A percentile compares a stretch with the other conserved stretches of the same genome.
phyloP scores from a whole-genome alignment of 2,113 vertebrate genomes.

The Sciurus niger region DNA sequence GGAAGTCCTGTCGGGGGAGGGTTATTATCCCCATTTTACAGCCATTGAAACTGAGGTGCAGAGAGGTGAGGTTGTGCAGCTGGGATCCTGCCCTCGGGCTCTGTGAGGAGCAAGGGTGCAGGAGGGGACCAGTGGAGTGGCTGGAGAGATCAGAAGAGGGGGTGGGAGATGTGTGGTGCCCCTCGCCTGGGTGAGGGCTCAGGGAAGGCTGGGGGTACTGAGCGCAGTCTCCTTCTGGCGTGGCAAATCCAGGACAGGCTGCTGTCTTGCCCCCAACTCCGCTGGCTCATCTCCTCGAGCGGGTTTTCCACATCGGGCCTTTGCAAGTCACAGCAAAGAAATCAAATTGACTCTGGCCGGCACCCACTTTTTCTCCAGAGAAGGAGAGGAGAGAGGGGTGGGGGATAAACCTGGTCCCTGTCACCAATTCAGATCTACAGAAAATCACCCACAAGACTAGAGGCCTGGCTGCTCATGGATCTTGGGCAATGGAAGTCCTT shows the following conservation, averaged over 20 bases:
- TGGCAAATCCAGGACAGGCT: neutral
- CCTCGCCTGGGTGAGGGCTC: neutral
- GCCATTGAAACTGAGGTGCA: neutral
- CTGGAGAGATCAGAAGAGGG: neutral
- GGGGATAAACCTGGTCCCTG: neutral
- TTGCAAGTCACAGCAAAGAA: neutral
- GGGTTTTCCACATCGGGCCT: neutral
- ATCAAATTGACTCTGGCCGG: neutral
- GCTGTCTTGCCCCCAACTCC: neutral
- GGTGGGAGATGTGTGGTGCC: neutral
- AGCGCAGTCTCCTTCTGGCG: neutral
- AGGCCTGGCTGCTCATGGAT: neutral
- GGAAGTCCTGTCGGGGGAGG: neutral
- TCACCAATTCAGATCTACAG: neutral
- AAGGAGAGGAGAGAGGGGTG: neutral
- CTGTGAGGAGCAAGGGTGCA: neutral
- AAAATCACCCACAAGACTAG: neutral
- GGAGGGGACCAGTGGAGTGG: neutral
- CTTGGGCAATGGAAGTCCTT: neutral
- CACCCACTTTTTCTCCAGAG: neutral
- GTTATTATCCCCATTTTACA: neutral
- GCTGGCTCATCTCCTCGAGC: neutral
- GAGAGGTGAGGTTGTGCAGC: neutral
- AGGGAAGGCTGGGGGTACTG: neutral
- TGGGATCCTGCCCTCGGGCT: neutral